phyloP scores from a whole-genome alignment of 1,140 invertebrate species.

The Tenebrio molitor region DNA sequence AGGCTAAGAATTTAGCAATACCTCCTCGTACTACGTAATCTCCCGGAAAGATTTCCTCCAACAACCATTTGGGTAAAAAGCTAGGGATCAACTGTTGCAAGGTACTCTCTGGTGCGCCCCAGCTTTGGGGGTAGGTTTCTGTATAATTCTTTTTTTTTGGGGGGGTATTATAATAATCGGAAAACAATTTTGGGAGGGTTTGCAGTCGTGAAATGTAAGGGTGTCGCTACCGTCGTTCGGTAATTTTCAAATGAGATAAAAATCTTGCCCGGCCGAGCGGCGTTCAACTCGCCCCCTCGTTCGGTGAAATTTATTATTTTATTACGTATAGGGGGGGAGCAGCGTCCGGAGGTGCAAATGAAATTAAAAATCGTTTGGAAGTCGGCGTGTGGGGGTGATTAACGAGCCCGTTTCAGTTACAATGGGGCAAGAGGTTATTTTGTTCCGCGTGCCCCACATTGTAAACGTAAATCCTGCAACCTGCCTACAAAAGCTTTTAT shows the following conservation, averaged over 20 bases:
- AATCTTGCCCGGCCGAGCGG: conserved; percentile 14
- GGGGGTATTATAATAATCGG: conserved; percentile 9
- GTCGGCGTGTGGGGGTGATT: conserved; percentile 31
- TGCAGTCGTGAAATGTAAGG: neutral
- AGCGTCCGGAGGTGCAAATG: conserved; percentile 17
- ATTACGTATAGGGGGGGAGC: neutral
- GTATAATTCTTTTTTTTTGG: too few species aligned
- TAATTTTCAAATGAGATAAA: conserved; percentile 35
- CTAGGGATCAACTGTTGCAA: too few species aligned
- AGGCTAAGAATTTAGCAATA: too few species aligned
- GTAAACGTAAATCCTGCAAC: conserved; percentile 43
- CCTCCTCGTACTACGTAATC: too few species aligned
- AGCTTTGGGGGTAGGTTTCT: too few species aligned
- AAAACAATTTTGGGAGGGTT: conserved; percentile 9
- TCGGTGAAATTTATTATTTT: conserved; percentile 31
- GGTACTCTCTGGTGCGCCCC: too few species aligned
- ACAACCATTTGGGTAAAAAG: too few species aligned
- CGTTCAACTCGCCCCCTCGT: conserved; percentile 9
- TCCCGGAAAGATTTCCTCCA: too few species aligned
- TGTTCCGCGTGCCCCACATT: conserved; percentile 29
- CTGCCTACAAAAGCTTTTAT: conserved; percentile 39
- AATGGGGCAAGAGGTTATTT: conserved; percentile 47
- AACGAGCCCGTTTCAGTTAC: conserved; percentile 46
- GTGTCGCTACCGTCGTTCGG: neutral
- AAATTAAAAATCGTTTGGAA: conserved; percentile 38